Evolutionary conservation across 2,888 invertebrate genomes (phyloP).

Genomic region (Flabesymbios commensalis): DNA sequence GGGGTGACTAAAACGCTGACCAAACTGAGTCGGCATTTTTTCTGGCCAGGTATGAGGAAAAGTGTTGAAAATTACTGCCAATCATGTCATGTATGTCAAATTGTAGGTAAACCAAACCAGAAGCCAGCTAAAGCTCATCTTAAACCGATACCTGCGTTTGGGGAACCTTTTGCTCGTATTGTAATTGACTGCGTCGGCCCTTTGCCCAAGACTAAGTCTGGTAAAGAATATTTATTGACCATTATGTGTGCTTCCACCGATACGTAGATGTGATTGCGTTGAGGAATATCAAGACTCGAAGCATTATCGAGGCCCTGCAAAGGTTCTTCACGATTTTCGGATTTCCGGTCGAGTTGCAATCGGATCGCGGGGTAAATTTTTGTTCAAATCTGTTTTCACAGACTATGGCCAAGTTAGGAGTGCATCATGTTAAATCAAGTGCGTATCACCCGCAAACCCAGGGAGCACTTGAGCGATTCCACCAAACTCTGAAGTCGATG

Average conservation of each 20-base stretch:
- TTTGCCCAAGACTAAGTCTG: too few species aligned
- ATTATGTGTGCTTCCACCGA: too few species aligned
- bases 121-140: too few species aligned
- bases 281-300: too few species aligned
- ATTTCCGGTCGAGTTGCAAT: neutral
- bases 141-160: too few species aligned
- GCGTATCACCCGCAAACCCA: neutral
- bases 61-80: neutral
- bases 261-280: too few species aligned
- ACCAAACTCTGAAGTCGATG: neutral
- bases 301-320: too few species aligned
- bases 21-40: neutral
- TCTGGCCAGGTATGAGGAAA: neutral
- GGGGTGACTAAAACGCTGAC: neutral
- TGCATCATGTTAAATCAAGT: neutral
- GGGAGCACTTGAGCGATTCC: neutral
- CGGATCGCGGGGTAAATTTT: neutral
- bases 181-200: too few species aligned
- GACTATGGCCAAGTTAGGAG: neutral
- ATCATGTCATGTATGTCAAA: neutral
- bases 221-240: too few species aligned
- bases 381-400: neutral
- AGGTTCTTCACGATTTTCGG: neutral
- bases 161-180: too few species aligned
- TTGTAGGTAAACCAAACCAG: neutral